A percentile compares a stretch with the other conserved stretches of the same genome.
Conservation (phyloP, 2,113 vertebrate genomes). For the Xenopus laevis region DNA sequence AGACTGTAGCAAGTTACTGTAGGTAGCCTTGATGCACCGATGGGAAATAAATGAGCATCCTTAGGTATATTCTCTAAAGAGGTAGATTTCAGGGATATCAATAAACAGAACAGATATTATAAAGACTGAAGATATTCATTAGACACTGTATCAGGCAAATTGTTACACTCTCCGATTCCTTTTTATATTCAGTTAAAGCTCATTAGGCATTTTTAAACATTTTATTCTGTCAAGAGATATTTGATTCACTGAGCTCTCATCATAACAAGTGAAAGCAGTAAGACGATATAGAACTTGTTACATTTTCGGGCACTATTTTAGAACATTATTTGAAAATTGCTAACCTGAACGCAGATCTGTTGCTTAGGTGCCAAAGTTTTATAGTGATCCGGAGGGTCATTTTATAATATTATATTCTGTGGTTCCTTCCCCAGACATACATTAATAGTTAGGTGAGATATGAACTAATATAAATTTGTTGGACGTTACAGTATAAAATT, state of each 20-base stretch:
- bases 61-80: background rate
- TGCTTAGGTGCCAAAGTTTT: slow-evolving; percentile 37
- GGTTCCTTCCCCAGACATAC: slow-evolving; percentile 42
- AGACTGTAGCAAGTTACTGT: too few relatives aligned
- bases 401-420: slow-evolving; percentile 39
- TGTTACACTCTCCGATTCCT: background rate
- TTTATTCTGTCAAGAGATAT: slow-evolving; percentile 17
- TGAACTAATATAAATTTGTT: slow-evolving; percentile 45
- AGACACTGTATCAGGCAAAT: background rate
- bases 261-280: slow-evolving; percentile 7
- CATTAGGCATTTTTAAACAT: slow-evolving; percentile 27
- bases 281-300: slow-evolving; percentile 24
- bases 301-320: slow-evolving; percentile 35
- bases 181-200: slow-evolving; percentile 27
- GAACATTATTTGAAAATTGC: slow-evolving; percentile 42
- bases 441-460: slow-evolving; percentile 44
- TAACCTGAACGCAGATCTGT: slow-evolving; percentile 34
- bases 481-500: slow-evolving; percentile 36
- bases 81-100: background rate
- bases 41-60: too few relatives aligned
- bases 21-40: too few relatives aligned
- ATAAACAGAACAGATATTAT: slow-evolving; percentile 2
- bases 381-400: slow-evolving; percentile 45
- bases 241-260: slow-evolving; percentile 28
- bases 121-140: slow-evolving; percentile 1